These are phyloP conservation scores for Drosophila borealis DNA, from an alignment of 2,888 invertebrate genomes.

Conservation along the genomic window DNA sequence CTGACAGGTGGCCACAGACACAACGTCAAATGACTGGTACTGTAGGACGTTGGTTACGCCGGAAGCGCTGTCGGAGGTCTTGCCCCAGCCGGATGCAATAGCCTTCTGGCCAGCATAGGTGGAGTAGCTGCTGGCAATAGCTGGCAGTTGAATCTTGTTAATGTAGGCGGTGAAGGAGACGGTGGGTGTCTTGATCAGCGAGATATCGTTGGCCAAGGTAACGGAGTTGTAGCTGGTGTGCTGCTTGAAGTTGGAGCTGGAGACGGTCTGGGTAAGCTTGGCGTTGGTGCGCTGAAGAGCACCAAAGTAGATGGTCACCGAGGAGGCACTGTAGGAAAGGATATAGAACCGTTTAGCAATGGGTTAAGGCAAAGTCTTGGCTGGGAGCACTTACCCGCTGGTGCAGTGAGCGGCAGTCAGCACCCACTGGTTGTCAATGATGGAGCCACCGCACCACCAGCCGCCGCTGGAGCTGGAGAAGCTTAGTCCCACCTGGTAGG, in stretches of 20 bases:
- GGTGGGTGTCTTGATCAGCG: conserved; percentile 66
- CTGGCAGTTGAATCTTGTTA: conserved; percentile 59
- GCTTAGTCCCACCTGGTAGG: conserved; percentile 78
- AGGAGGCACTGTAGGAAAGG: conserved; percentile 56
- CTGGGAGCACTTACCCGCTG: conserved; percentile 58
- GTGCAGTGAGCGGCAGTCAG: conserved; percentile 82
- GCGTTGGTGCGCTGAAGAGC: conserved; percentile 71
- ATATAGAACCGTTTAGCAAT: not conserved
- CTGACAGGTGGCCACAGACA: conserved; percentile 77
- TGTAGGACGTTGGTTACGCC: conserved; percentile 78
- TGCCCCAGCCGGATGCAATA: conserved; percentile 85
- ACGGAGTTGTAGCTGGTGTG: conserved; percentile 80
- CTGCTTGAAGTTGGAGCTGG: conserved; percentile 73
- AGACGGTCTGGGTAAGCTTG: conserved; percentile 60
- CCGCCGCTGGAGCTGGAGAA: conserved; percentile 54
- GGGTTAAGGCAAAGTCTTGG: not conserved
- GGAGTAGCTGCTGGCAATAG: conserved; percentile 57
- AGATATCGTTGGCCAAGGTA: conserved; percentile 74
- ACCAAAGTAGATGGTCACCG: conserved; percentile 68
- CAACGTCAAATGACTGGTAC: conserved; percentile 73
- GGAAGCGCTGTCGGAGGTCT: conserved; percentile 61
- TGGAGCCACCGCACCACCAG: conserved; percentile 80
- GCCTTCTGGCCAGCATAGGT: conserved; percentile 78
- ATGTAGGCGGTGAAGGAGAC: conserved; percentile 46
- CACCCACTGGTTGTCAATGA: conserved; percentile 65